These are phyloP conservation scores for Synaphobranchus kaupii DNA, from an alignment of 2,797 vertebrate genomes.

Conservation along the genomic window DNA sequence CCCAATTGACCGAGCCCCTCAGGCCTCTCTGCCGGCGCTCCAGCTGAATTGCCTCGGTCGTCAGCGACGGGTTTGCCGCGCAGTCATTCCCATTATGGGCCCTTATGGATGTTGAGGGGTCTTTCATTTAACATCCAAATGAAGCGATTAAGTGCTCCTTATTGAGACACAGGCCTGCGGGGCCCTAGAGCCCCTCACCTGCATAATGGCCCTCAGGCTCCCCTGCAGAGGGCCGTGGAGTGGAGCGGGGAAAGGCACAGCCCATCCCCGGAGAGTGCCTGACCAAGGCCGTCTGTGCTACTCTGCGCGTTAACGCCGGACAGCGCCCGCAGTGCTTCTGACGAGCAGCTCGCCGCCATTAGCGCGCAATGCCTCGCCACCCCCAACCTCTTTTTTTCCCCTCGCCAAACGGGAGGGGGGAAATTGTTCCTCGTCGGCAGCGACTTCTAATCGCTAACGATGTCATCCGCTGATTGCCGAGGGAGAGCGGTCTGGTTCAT, in stretches of 20 bases:
- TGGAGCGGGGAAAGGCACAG: neutral
- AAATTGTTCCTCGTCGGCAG: neutral
- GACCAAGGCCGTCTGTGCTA: neutral
- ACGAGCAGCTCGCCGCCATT: neutral
- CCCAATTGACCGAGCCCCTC: neutral
- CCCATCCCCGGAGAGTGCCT: neutral
- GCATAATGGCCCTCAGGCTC: slow-evolving; percentile 39
- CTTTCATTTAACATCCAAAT: slow-evolving; percentile 55
- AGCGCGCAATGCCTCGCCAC: neutral
- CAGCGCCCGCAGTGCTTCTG: neutral
- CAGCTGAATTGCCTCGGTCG: slow-evolving; percentile 77
- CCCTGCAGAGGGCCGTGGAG: slow-evolving; percentile 29
- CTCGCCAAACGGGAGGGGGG: neutral
- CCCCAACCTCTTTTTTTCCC: too few relatives aligned
- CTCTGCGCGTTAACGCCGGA: neutral
- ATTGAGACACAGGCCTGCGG: slow-evolving; percentile 42
- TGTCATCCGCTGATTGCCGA: slow-evolving; percentile 3
- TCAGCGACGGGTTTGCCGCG: slow-evolving; percentile 51
- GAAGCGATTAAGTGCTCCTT: slow-evolving; percentile 67
- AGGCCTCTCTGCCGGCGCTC: slow-evolving; percentile 63
- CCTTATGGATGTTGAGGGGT: slow-evolving; percentile 52
- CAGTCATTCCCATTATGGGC: slow-evolving; percentile 69
- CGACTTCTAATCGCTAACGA: neutral
- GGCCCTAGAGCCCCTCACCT: slow-evolving; percentile 65
- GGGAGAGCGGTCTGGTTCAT: neutral